Percentiles rank a stretch among this genome's conserved stretches.
Conservation (phyloP, 2,888 invertebrate genomes). For the Arenicola marina region DNA sequence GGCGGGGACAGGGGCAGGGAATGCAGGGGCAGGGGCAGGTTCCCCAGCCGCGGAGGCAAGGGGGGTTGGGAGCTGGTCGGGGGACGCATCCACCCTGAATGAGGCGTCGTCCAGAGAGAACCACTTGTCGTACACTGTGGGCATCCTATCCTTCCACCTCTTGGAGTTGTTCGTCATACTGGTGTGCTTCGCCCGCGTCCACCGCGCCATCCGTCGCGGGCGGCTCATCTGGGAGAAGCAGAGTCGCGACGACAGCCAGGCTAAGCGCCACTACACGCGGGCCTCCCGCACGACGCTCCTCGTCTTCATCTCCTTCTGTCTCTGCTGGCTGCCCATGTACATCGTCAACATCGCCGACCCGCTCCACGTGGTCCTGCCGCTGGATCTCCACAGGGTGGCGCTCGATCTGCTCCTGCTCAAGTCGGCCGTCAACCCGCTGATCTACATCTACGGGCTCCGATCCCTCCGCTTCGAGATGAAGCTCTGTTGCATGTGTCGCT, state of each 20-base stretch:
- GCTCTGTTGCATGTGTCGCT: slow-evolving; percentile 18
- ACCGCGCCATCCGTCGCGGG: slow-evolving; percentile 26
- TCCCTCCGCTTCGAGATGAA: slow-evolving; percentile 28
- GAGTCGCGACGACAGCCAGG: slow-evolving; percentile 2
- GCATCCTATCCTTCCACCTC: slow-evolving; percentile 18
- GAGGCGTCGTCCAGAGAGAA: neutral
- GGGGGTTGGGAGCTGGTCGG: too few species aligned
- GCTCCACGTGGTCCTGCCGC: slow-evolving; percentile 12
- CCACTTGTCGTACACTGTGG: neutral
- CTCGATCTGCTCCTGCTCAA: slow-evolving; percentile 33
- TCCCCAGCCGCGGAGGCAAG: too few species aligned
- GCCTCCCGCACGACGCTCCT: slow-evolving; percentile 16
- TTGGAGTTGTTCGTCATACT: slow-evolving; percentile 17
- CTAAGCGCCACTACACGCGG: slow-evolving; percentile 12
- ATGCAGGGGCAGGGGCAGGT: too few species aligned
- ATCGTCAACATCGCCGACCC: slow-evolving; percentile 27
- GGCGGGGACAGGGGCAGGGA: too few species aligned
- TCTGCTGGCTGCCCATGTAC: slow-evolving; percentile 31
- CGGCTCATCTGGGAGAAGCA: neutral
- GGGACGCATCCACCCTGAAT: neutral
- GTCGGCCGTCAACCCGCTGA: slow-evolving; percentile 30
- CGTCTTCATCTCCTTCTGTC: slow-evolving; percentile 18
- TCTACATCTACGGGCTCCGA: slow-evolving; percentile 29
- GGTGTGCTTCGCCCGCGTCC: slow-evolving; percentile 21
- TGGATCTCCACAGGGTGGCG: slow-evolving; percentile 17